Percentiles rank a stretch among this genome's conserved stretches.
Evolutionary conservation across 2,797 vertebrate species (phyloP).

Genomic region (Semotilus atromaculatus): DNA sequence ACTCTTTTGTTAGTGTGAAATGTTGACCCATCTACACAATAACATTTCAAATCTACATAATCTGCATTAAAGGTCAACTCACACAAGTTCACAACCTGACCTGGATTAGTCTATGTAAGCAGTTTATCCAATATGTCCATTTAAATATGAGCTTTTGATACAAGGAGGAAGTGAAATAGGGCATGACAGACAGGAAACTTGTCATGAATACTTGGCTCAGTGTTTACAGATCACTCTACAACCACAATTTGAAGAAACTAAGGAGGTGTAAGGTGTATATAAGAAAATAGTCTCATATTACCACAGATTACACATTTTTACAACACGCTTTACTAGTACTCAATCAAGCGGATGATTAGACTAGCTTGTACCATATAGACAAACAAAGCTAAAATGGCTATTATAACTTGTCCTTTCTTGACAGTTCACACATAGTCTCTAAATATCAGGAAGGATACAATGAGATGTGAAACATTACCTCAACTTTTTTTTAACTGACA

Average conservation of each 20-base stretch:
- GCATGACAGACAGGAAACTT: constrained; percentile 4
- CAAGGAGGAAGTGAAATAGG: background rate
- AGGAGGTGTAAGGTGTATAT: constrained; percentile 26
- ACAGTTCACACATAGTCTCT: background rate
- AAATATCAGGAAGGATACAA: background rate
- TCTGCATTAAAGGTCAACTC: background rate
- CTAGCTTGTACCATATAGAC: background rate
- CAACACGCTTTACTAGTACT: background rate
- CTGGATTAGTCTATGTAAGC: background rate
- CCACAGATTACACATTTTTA: background rate
- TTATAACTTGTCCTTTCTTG: background rate
- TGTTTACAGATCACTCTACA: constrained; percentile 29
- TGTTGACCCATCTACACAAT: background rate
- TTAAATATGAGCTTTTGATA: background rate
- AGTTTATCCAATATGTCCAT: background rate
- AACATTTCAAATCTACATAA: background rate
- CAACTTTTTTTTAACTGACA: background rate
- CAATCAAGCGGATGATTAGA: background rate
- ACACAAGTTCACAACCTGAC: background rate
- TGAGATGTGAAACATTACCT: background rate
- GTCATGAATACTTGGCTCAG: background rate
- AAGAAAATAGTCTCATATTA: constrained; percentile 10
- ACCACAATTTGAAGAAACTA: constrained; percentile 7
- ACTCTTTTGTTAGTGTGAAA: background rate
- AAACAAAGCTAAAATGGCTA: background rate